phyloP scores from a whole-genome alignment of 2,888 invertebrate genomes.

The Pterostichus niger region DNA sequence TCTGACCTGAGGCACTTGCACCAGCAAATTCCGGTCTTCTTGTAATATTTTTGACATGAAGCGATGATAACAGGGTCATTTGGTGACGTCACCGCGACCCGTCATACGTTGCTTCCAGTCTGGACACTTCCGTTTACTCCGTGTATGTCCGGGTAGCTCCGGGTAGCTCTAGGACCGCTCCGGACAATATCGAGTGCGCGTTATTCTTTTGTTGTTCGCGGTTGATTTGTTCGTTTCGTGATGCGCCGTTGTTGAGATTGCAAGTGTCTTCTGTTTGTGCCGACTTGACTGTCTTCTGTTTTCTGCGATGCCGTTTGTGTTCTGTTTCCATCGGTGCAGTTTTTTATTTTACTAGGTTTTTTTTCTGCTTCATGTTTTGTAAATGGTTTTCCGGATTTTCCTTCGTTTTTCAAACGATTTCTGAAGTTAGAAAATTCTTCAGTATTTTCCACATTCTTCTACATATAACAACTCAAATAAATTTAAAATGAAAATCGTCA shows the following conservation, averaged over 20 bases:
- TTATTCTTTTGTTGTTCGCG: constrained; percentile 47
- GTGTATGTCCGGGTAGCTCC: neutral
- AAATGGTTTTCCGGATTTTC: constrained; percentile 39
- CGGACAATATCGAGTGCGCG: constrained; percentile 51
- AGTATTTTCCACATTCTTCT: too few relatives aligned
- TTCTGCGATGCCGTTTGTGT: constrained; percentile 2
- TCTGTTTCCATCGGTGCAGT: constrained; percentile 9
- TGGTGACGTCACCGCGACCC: neutral
- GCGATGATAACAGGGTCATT: too few relatives aligned
- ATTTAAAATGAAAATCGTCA: too few relatives aligned
- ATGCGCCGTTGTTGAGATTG: constrained; percentile 30
- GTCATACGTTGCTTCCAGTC: constrained; percentile 8
- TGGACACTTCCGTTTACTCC: constrained; percentile 10
- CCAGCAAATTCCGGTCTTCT: too few relatives aligned
- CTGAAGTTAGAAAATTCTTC: neutral
- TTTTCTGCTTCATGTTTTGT: constrained; percentile 38
- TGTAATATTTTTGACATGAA: too few relatives aligned
- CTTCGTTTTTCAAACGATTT: constrained; percentile 37
- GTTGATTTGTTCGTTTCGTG: constrained; percentile 37
- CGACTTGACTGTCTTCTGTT: constrained; percentile 28
- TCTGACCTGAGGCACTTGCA: too few relatives aligned
- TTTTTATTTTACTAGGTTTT: constrained; percentile 10
- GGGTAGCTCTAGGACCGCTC: neutral
- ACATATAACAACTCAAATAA: too few relatives aligned
- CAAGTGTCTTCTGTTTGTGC: constrained; percentile 36